Base-by-base conservation (phyloP, 2,888 invertebrate species). In the Lypha dubia region DNA sequence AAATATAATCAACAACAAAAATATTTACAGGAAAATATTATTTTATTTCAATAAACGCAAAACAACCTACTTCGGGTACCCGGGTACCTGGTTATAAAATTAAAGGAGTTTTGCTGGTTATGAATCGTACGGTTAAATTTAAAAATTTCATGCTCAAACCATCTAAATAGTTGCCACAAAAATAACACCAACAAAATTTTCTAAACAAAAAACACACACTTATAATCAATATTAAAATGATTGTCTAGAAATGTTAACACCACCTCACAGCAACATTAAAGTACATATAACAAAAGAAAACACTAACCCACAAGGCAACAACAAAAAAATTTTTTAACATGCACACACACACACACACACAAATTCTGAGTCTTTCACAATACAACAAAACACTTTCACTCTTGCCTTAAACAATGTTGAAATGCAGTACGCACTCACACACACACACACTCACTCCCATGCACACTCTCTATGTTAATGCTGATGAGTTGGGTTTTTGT, bases 301-400 rank as follows among this genome's bases (percentile, higher is more conserved):
- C 28, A 58, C 28, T 20, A 62, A n/a, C 46, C 20, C 8, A n/a
- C n/a, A 1, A 20, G 35, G 58, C 49, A 28, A 38, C 49, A 82
- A 28, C 46, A 81, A 56, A 49, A n/a, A n/a, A n/a, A n/a, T n/a
- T n/a, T 44, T 0, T 15, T 38, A 51, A 65, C 49, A 60, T 38
- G 35, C 46, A 63, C 46, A 51, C 44, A 35, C 56, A 46, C 51
- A 60, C 56, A 20, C 44, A 20, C 15, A 35, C 28, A 20, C 20
- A 9, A 0, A 22, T 8, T 3, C 35, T 11, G 0, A 24, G 1
- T 8, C 20, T 6, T 17, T 20, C n/a, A 24, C 75, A 22, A 51
- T 41, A 46, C 9, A 24, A 46, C 9, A 24, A 65, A 65, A 77
- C 63, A 81, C 81, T 84, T 84, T 84, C 77, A 70, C 84, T 81